A percentile compares a stretch with the other conserved stretches of the same genome.
Conservation (phyloP, 2,113 vertebrate genomes). For the Colinus virginianus region DNA sequence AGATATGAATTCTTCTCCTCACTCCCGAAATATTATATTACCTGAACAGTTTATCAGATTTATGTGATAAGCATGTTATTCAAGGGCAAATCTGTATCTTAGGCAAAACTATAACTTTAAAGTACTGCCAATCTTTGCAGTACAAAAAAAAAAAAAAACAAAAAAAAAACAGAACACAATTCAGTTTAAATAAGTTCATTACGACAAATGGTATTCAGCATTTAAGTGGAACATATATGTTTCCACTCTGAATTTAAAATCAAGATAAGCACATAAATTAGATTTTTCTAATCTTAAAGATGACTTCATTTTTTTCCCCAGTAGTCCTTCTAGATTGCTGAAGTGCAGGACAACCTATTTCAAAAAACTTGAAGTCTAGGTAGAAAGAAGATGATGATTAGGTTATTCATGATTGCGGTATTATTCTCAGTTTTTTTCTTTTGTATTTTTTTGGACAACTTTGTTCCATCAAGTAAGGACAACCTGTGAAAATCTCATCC, state of each 20-base stretch:
- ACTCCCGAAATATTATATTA: not conserved
- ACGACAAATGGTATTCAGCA: accelerated
- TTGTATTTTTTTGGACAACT: not conserved
- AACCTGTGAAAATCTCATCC: not conserved
- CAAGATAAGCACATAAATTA: not conserved
- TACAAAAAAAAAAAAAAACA: not conserved
- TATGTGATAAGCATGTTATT: not conserved
- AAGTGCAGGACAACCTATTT: not conserved
- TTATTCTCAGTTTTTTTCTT: not conserved
- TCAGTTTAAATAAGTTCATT: not conserved
- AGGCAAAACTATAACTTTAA: not conserved
- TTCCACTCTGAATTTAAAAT: not conserved
- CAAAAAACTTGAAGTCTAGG: not conserved
- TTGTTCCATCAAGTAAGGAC: not conserved
- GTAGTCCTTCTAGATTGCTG: not conserved
- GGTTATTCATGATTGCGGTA: not conserved
- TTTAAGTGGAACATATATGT: not conserved
- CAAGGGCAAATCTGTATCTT: not conserved
- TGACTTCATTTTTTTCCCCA: not conserved
- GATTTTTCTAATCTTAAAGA: not conserved
- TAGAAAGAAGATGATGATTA: not conserved
- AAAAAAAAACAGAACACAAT: not conserved
- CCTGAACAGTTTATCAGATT: not conserved
- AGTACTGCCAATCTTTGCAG: not conserved
- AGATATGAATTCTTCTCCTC: not conserved